These are phyloP conservation scores for Adoxophyes honmai DNA, from an alignment of 1,140 invertebrate species.

Conservation along the genomic window DNA sequence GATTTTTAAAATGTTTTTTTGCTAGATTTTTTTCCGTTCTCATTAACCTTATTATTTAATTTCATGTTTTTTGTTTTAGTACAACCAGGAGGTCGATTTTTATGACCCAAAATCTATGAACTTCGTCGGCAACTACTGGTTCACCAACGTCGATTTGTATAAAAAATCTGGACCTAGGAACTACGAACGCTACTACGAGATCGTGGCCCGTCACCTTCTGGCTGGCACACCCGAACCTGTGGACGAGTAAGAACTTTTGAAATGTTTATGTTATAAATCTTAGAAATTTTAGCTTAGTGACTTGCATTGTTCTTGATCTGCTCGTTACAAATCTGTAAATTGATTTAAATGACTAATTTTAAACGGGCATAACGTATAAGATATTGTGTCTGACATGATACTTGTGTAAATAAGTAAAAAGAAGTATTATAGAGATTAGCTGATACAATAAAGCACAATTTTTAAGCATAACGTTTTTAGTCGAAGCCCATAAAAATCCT, in stretches of 20 bases:
- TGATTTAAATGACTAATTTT: too few relatives aligned
- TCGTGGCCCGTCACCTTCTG: slow-evolving; percentile 22
- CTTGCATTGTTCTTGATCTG: too few relatives aligned
- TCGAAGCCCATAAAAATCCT: slow-evolving; percentile 82
- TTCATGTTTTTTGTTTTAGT: slow-evolving; percentile 38
- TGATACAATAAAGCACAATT: too few relatives aligned
- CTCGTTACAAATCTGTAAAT: too few relatives aligned
- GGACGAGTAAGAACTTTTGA: slow-evolving; percentile 23
- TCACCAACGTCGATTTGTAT: not conserved
- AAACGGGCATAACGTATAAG: too few relatives aligned
- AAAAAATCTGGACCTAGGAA: not conserved
- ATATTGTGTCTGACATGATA: slow-evolving; percentile 80
- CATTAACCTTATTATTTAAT: not conserved
- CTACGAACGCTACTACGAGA: slow-evolving; percentile 21
- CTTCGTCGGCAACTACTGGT: slow-evolving; percentile 3
- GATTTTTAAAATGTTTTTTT: too few relatives aligned
- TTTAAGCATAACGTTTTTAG: slow-evolving; percentile 82
- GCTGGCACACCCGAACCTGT: slow-evolving; percentile 13
- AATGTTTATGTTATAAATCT: too few relatives aligned
- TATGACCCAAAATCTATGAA: slow-evolving; percentile 31
- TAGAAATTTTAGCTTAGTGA: too few relatives aligned
- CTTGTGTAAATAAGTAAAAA: too few relatives aligned
- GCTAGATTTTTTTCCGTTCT: too few relatives aligned
- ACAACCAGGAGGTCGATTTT: slow-evolving; percentile 61
- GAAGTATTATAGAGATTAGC: too few relatives aligned